A percentile compares a stretch with the other conserved stretches of the same genome.
phyloP scores from a whole-genome alignment of 2,888 invertebrate species.

The Saturnia japonica region DNA sequence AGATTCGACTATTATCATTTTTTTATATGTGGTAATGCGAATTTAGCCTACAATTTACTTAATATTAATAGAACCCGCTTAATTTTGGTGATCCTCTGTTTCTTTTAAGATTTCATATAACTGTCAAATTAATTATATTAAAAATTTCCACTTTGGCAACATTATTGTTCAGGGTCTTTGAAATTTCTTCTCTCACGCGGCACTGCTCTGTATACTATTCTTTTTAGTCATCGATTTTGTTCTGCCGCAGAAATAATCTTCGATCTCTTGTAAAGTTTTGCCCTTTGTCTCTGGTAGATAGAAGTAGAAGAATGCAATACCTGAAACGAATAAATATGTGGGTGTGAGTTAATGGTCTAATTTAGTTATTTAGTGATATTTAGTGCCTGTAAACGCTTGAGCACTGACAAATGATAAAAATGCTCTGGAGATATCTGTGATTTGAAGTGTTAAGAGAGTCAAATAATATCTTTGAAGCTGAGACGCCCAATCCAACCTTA shows the following conservation, averaged over 20 bases:
- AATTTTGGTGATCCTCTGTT: not conserved
- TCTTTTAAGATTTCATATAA: not conserved
- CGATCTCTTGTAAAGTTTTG: slow-evolving; percentile 85
- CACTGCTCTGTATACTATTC: slow-evolving; percentile 40
- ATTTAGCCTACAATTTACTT: too few species aligned
- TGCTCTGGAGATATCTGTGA: too few species aligned
- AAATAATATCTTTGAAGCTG: too few species aligned
- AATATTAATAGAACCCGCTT: not conserved
- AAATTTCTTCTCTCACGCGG: slow-evolving; percentile 40
- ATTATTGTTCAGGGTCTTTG: not conserved
- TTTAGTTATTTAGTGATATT: not conserved
- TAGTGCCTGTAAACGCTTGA: too few species aligned
- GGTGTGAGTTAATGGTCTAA: not conserved
- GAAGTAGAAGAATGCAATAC: slow-evolving; percentile 84
- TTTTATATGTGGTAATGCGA: too few species aligned
- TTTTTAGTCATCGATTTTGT: slow-evolving; percentile 75
- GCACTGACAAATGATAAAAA: too few species aligned
- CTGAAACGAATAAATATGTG: slow-evolving; percentile 49
- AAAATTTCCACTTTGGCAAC: slow-evolving; percentile 2
- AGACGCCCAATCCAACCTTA: too few species aligned
- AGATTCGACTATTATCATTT: too few species aligned
- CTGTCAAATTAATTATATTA: not conserved
- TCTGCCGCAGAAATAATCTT: slow-evolving; percentile 86
- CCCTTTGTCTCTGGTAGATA: slow-evolving; percentile 86
- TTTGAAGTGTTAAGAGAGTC: too few species aligned